Evolutionary conservation across 1,140 invertebrate species (phyloP), one percentile per base, ranked within the genome.

Genomic region (Patella vulgata): DNA sequence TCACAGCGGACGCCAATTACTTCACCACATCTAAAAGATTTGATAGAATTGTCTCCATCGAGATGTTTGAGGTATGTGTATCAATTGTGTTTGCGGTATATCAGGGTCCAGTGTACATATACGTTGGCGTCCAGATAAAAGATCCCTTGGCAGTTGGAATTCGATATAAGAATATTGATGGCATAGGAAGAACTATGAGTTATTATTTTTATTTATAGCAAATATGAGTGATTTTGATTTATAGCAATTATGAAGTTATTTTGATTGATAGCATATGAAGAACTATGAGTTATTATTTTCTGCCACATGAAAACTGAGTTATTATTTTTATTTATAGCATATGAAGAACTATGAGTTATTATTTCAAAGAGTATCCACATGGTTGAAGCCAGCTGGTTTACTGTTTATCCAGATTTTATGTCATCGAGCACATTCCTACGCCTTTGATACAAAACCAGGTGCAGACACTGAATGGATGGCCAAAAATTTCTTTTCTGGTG

Each of bases 391-490:
- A 0, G 61, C 65, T 11, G 78, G 78, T 0, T 52, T 68, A 21
- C 59, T 81, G 42, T 78, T 81, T 48, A 70, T 75, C 12, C 79
- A 81, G 50, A 64, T 78, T 0, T 58, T 81, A 2, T 79, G 77
- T 42, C 79, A 81, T 43, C 59, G 59, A 19, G 33, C 59, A 25
- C 64, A 73, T 36, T 71, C 79, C 1, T 81, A 81, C 56, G 70
- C 72, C 6, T 81, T 81, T 63, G 77, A 81, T 47, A 68, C 73
- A 1, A 74, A 70, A 36, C 68, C 63, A n/a, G 77, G 76, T 11
- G 73, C 75, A 8, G 75, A 81, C 66, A 79, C 75, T 6, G 79
- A 79, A 47, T 81, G 77, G 79, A 79, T 81, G 77, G 79, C 77
- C 11, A 79, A 77, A 39, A 81, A 79, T 44, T 80, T 80, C 66